These are phyloP conservation scores for Loripinus fragilis DNA, from an alignment of 2,888 invertebrate species.

Conservation along the genomic window DNA sequence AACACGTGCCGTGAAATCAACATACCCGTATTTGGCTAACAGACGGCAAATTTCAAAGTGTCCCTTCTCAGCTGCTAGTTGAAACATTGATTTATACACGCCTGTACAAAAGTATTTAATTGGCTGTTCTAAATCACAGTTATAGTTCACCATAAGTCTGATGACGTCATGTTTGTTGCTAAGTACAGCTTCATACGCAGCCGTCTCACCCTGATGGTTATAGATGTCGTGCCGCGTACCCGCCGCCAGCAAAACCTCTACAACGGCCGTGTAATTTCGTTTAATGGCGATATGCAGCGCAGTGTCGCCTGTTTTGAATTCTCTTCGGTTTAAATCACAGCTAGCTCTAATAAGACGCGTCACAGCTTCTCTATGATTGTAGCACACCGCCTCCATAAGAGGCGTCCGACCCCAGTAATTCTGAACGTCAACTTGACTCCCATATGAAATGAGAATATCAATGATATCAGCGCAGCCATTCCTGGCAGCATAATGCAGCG, in stretches of 20 bases:
- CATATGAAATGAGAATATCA: conserved; percentile 79
- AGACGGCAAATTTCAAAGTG: conserved; percentile 81
- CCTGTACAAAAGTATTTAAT: conserved; percentile 81
- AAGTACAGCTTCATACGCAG: conserved; percentile 81
- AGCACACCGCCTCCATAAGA: conserved; percentile 83
- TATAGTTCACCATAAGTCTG: conserved; percentile 80
- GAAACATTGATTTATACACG: conserved; percentile 78
- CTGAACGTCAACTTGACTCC: conserved; percentile 81
- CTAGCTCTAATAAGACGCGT: conserved; percentile 76
- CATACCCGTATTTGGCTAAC: conserved; percentile 79
- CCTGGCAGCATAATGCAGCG: conserved; percentile 82
- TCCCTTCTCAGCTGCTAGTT: conserved; percentile 80
- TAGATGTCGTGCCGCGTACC: conserved; percentile 81
- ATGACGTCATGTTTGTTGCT: conserved; percentile 82
- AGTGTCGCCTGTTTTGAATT: conserved; percentile 83
- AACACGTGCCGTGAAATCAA: conserved; percentile 75
- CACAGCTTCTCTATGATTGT: conserved; percentile 82
- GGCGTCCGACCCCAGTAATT: conserved; percentile 83
- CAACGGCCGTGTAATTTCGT: conserved; percentile 82
- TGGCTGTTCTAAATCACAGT: conserved; percentile 82
- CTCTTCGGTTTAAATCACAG: conserved; percentile 82
- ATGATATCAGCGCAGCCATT: conserved; percentile 82
- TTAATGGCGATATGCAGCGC: conserved; percentile 82
- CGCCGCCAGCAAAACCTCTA: conserved; percentile 79
- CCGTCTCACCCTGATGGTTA: conserved; percentile 83